These are phyloP conservation scores for Dilophus febrilis DNA, from an alignment of 2,888 invertebrate species.

Conservation along the genomic window DNA sequence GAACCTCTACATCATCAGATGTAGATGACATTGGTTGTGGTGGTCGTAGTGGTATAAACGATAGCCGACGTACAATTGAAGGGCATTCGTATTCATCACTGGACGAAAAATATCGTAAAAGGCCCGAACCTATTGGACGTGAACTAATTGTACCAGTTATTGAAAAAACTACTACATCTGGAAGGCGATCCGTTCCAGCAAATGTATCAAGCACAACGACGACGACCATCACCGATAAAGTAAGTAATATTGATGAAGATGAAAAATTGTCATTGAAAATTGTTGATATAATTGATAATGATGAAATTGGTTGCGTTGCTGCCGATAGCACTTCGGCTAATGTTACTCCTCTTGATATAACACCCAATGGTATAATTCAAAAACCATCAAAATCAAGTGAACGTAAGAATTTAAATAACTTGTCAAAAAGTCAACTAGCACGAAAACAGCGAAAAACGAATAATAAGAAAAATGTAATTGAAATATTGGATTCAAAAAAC, in stretches of 20 bases:
- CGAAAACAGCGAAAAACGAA: too few species aligned
- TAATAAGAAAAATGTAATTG: too few species aligned
- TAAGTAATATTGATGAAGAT: conserved; percentile 1
- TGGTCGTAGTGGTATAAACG: not conserved
- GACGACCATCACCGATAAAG: not conserved
- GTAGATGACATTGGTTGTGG: conserved; percentile 30
- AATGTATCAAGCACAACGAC: not conserved
- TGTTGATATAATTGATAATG: not conserved
- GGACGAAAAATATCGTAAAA: conserved; percentile 10
- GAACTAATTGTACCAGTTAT: conserved; percentile 29
- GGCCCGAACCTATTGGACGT: conserved; percentile 23
- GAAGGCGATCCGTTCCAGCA: not conserved
- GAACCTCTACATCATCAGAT: too few species aligned
- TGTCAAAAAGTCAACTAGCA: too few species aligned
- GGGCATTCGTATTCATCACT: conserved; percentile 1
- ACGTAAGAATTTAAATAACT: too few species aligned
- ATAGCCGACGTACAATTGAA: too few species aligned
- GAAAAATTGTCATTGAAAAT: conserved; percentile 1
- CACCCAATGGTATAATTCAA: too few species aligned
- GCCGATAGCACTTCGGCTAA: not conserved
- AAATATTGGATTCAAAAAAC: too few species aligned
- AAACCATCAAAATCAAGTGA: too few species aligned
- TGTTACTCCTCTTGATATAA: too few species aligned
- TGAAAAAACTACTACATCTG: conserved; percentile 17
- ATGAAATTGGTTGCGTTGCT: not conserved